phyloP scores from a whole-genome alignment of 2,888 invertebrate genomes.

The Erebia aethiops region DNA sequence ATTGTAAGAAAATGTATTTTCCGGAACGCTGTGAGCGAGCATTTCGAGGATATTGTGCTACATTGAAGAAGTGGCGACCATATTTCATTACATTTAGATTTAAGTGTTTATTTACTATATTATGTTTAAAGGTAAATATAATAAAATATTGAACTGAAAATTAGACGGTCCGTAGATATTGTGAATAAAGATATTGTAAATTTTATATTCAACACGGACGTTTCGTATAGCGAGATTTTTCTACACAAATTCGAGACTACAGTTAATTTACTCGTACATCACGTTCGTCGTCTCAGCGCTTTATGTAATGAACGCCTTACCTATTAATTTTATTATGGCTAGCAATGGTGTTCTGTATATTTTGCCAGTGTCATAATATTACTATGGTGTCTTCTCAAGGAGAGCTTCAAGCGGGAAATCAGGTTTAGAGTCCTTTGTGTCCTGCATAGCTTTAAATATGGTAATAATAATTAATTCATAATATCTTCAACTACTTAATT shows the following conservation, averaged over 20 bases:
- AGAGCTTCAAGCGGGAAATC: no score
- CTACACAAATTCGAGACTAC: not conserved
- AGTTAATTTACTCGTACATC: conserved; percentile 2
- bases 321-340: not conserved
- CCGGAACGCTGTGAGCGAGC: conserved; percentile 1
- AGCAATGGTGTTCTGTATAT: not conserved
- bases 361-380: not conserved
- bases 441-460: no score
- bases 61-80: not conserved
- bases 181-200: not conserved
- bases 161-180: not conserved
- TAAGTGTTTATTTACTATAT: no score
- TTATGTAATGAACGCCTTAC: not conserved
- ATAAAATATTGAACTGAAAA: not conserved
- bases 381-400: no score
- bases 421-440: no score
- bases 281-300: no score
- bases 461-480: no score
- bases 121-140: no score
- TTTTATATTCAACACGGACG: not conserved
- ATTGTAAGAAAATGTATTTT: not conserved
- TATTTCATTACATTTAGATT: not conserved
- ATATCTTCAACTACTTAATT: no score
- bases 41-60: not conserved
- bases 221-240: not conserved